A percentile compares a stretch with the other conserved stretches of the same genome.
phyloP scores from a whole-genome alignment of 2,113 vertebrate genomes.

The Poecile atricapillus region DNA sequence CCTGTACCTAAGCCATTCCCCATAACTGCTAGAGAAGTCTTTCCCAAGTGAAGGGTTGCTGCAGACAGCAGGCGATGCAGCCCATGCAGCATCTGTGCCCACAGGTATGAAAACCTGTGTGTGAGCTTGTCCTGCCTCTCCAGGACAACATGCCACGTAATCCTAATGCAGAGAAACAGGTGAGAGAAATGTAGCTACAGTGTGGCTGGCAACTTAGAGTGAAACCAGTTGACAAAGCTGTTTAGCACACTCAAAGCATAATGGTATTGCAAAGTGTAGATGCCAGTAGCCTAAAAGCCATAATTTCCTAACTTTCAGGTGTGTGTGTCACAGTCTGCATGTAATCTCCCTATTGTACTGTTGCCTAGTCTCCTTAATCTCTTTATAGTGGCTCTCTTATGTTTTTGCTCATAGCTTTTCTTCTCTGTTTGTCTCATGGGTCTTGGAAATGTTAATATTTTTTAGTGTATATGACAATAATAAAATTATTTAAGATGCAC shows the following conservation, averaged over 20 bases:
- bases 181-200: not conserved
- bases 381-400: not conserved
- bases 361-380: not conserved
- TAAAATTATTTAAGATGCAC: not conserved
- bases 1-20: not conserved
- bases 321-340: not conserved
- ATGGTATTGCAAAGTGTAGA: not conserved
- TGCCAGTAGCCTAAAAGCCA: not conserved
- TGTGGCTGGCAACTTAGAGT: not conserved
- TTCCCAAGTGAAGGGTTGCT: not conserved
- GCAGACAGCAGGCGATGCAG: not conserved
- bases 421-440: not conserved
- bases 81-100: not conserved
- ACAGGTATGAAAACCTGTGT: fast-evolving
- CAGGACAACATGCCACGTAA: fast-evolving
- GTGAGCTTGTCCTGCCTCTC: not conserved
- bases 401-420: not conserved
- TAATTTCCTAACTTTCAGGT: not conserved
- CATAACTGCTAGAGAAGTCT: not conserved
- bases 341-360: not conserved
- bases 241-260: not conserved
- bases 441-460: not conserved
- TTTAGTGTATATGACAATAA: not conserved
- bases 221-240: not conserved
- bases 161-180: not conserved